These are phyloP conservation scores for Astyanax mexicanus DNA, from an alignment of 2,797 vertebrate species.

Conservation along the genomic window DNA sequence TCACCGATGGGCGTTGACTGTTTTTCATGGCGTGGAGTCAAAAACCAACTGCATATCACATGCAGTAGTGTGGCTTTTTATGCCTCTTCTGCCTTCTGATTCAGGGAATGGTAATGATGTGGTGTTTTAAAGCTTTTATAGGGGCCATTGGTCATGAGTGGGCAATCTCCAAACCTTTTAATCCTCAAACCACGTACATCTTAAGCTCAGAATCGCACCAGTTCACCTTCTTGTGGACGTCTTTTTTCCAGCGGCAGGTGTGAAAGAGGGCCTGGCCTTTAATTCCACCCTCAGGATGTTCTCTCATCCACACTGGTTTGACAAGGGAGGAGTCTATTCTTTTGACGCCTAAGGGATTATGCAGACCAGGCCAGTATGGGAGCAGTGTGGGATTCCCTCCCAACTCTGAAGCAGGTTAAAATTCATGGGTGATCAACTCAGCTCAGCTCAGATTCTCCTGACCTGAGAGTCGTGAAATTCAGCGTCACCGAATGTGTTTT, in stretches of 20 bases:
- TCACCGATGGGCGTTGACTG: slow-evolving; percentile 33
- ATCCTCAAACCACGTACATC: not conserved
- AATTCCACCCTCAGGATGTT: slow-evolving; percentile 33
- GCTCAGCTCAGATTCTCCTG: not conserved
- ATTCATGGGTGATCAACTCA: not conserved
- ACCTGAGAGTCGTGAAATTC: slow-evolving; percentile 6
- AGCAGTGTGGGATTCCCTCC: not conserved
- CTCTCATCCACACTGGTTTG: slow-evolving; percentile 24
- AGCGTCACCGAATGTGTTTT: slow-evolving; percentile 14
- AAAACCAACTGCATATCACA: slow-evolving; percentile 11
- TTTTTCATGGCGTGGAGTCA: slow-evolving; percentile 40
- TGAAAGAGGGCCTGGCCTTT: slow-evolving; percentile 42
- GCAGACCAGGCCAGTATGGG: not conserved
- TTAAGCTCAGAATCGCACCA: slow-evolving; percentile 32
- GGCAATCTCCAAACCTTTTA: not conserved
- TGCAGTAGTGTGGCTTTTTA: not conserved
- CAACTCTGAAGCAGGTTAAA: slow-evolving; percentile 7
- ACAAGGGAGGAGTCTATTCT: slow-evolving; percentile 30
- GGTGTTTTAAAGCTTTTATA: not conserved
- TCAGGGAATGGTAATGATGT: not conserved
- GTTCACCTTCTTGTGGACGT: slow-evolving; percentile 36
- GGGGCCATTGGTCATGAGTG: not conserved
- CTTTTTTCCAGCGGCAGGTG: slow-evolving; percentile 22
- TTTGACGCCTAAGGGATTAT: slow-evolving; percentile 18
- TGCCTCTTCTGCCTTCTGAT: not conserved